Base-by-base conservation (phyloP, 2,797 vertebrate genomes). In the Melopsittacus undulatus region DNA sequence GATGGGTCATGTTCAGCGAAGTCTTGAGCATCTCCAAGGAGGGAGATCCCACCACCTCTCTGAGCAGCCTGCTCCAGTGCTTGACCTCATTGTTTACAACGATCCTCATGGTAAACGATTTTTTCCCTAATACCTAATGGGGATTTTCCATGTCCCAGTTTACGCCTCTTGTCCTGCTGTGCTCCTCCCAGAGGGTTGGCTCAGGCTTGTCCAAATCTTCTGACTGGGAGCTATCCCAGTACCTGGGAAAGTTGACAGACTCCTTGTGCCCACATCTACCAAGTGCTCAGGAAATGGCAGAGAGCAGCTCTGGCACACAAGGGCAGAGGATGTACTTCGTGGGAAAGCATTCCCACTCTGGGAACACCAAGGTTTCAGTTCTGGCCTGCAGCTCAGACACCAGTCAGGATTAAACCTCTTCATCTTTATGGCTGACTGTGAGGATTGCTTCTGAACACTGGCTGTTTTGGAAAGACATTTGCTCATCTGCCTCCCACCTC, bases 321-420 rank as follows among this genome's bases (percentile, higher is more conserved):
- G 24, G 49, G 48, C 78, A 68, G 56, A 83, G 26, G 38, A 51
- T 2, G 1, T 2, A 1, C 45, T 46, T 0, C 0, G 32, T 21
- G 30, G 30, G 21, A 84, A 89, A 67, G 26, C 0, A 0, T 61
- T 85, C 14, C 59, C 0, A 0, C 40, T 27, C 18, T 1, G 27
- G 49, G 54, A 67, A 72, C 32, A 78, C 13, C 23, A 9, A 19
- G 48, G n/a, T 68, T 40, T 81, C 52, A 77, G 20, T 48, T 30
- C 38, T 30, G 22, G 43, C 49, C 69, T 42, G 61, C 34, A 1
- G 0, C 24, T 77, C 64, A 79, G 63, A 24, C 42, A 14, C 5
- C 1, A 1, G 15, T 49, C 69, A 69, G 67, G 59, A 52, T 21
- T 59, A 23, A 52, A 4, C 17, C 64, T 69, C 52, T 87, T 76